Evolutionary conservation across 2,797 vertebrate species (phyloP), one percentile per base, ranked within the genome.

Genomic region (Characodon lateralis): DNA sequence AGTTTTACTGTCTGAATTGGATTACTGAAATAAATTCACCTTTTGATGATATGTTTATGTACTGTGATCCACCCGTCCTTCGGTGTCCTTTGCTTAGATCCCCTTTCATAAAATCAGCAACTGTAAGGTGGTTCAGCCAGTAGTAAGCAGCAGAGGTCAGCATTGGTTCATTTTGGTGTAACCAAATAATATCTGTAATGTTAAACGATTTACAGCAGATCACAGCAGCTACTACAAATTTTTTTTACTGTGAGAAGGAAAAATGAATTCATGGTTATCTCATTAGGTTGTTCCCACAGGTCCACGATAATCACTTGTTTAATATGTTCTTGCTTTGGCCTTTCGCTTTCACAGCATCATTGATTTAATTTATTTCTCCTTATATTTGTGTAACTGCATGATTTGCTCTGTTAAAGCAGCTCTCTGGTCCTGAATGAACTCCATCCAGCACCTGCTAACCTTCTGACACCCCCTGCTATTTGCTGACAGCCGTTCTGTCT

Each of bases 331-430:
- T 83, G 87, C 90, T 91, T 89, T 78, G 77, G 83, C 82, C 77
- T 80, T 81, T 81, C 80, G 80, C 74, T 90, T 66, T 68, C 59
- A 48, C 65, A 79, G 78, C 65, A 24, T 68, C 39, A 68, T 68
- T 13, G 41, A 43, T 41, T 66, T 86, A 83, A 81, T 85, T 78
- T 77, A 73, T 84, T 80, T 76, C 78, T 88, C 74, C 72, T 87
- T 77, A 77, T 89, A 73, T 89, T 80, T 85, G 76, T 91, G 81
- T 90, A 89, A 87, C 89, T 92, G 93, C 94, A 95, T 94, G 92
- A 91, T 84, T 86, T 78, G 85, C 81, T 93, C 81, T 89, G 71
- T 89, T 66, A 83, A 68, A 43, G 80, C 81, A 88, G 86, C 84
- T 86, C 86, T 89, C 80, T 87, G 90, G 73, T 88, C 82, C 89